phyloP scores from a whole-genome alignment of 2,888 invertebrate species.

The Caenorhabditis sp. region DNA sequence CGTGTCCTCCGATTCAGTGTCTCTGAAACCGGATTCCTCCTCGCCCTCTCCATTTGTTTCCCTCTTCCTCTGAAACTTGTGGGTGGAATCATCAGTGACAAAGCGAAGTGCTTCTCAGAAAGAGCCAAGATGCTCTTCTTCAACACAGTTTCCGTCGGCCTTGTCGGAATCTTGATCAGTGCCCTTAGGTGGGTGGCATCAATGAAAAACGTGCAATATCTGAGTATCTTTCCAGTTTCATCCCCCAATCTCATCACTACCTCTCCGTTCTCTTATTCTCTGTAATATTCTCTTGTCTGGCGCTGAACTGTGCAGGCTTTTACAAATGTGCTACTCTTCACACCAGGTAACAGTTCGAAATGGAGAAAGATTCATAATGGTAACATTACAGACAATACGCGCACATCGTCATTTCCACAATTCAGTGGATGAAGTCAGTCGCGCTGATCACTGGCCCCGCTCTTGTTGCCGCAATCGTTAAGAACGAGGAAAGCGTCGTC shows the following conservation, averaged over 20 bases:
- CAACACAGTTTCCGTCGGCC: slow-evolving; percentile 69
- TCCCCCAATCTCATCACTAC: slow-evolving; percentile 38
- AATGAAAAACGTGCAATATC: neutral
- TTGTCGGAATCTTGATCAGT: slow-evolving; percentile 62
- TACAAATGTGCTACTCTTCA: slow-evolving; percentile 75
- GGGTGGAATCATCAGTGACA: slow-evolving; percentile 70
- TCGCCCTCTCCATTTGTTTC: slow-evolving; percentile 47
- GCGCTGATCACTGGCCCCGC: slow-evolving; percentile 73
- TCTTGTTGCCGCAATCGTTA: slow-evolving; percentile 65
- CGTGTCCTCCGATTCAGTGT: slow-evolving; percentile 66
- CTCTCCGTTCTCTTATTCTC: slow-evolving; percentile 62
- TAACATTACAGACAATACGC: slow-evolving; percentile 63
- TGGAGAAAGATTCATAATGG: no score
- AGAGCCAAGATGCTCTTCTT: slow-evolving; percentile 65
- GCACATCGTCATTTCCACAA: slow-evolving; percentile 71
- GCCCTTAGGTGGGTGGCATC: slow-evolving; percentile 53
- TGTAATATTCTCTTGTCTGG: slow-evolving; percentile 65
- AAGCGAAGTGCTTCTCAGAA: slow-evolving; percentile 60
- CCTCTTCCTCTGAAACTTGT: slow-evolving; percentile 69
- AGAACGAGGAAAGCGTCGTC: slow-evolving; percentile 56
- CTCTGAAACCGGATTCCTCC: slow-evolving; percentile 53
- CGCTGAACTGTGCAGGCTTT: slow-evolving; percentile 74
- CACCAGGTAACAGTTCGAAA: no score
- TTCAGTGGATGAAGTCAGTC: slow-evolving; percentile 76
- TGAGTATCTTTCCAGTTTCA: slow-evolving; percentile 46